Evolutionary conservation across 2,113 vertebrate genomes (phyloP).

Genomic region (Antechinus flavipes): DNA sequence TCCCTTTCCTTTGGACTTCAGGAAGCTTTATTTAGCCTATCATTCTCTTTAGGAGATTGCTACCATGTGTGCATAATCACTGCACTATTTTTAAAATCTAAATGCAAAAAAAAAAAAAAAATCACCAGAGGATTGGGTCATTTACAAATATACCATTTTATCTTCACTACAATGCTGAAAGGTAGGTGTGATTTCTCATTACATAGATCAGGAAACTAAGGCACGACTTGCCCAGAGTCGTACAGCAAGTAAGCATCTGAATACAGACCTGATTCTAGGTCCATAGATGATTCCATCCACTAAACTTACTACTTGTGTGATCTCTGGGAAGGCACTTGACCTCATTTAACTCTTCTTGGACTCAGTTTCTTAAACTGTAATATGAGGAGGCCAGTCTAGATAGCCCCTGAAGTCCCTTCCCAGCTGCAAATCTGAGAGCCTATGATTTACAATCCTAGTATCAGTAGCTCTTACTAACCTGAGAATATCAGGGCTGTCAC

Average conservation of each 20-base stretch:
- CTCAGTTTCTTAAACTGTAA: neutral
- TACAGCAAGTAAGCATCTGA: neutral
- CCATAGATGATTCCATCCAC: too few species aligned
- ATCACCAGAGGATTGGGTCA: too few species aligned
- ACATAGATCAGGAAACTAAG: neutral
- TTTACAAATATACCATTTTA: neutral
- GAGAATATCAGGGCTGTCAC: neutral
- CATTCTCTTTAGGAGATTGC: neutral
- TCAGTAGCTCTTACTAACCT: neutral
- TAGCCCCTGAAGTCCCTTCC: neutral
- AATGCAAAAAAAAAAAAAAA: too few species aligned
- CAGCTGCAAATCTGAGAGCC: neutral
- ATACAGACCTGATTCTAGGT: neutral
- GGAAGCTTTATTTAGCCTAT: slow-evolving; percentile 19
- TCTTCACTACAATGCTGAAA: neutral
- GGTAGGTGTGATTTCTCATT: neutral
- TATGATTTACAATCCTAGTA: neutral
- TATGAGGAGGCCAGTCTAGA: neutral
- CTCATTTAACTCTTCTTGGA: neutral
- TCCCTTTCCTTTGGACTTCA: neutral
- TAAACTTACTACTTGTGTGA: too few species aligned
- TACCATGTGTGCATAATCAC: too few species aligned
- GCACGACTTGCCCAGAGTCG: neutral
- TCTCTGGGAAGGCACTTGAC: too few species aligned
- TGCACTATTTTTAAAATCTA: too few species aligned